Evolutionary conservation across 2,888 invertebrate species (phyloP).

Genomic region (Itoplectis maculator): DNA sequence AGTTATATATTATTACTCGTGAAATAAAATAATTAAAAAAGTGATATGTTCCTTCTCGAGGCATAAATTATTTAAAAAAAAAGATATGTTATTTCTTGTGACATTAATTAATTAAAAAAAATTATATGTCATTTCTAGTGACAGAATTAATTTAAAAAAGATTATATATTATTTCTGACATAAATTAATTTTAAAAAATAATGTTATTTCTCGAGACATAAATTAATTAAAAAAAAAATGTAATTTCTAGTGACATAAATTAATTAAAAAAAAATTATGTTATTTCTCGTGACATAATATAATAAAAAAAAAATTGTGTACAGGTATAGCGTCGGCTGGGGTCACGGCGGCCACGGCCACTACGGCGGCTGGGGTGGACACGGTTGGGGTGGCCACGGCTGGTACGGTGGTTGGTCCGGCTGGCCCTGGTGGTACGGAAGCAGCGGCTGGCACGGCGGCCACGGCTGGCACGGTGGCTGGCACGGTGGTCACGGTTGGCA

Average conservation of each 20-base stretch:
- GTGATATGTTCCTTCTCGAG: not conserved
- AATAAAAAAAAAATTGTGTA: not conserved
- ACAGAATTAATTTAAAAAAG: not conserved
- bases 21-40: not conserved
- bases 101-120: not conserved
- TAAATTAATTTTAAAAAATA: not conserved
- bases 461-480: constrained; percentile 61
- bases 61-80: not conserved
- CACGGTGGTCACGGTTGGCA: constrained; percentile 68
- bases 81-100: no score
- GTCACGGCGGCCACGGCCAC: constrained; percentile 58
- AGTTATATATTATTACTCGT: not conserved
- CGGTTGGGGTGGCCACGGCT: constrained; percentile 67
- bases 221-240: not conserved
- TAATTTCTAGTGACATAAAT: not conserved
- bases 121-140: not conserved
- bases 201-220: not conserved
- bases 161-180: not conserved
- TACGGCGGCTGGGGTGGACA: constrained; percentile 28
- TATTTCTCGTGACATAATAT: not conserved
- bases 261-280: not conserved
- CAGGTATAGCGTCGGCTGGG: constrained; percentile 52
- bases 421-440: constrained; percentile 70
- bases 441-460: constrained; percentile 61
- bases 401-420: constrained; percentile 72